Evolutionary conservation across 1,140 invertebrate species (phyloP).

Genomic region (Drosophila eugracilis): DNA sequence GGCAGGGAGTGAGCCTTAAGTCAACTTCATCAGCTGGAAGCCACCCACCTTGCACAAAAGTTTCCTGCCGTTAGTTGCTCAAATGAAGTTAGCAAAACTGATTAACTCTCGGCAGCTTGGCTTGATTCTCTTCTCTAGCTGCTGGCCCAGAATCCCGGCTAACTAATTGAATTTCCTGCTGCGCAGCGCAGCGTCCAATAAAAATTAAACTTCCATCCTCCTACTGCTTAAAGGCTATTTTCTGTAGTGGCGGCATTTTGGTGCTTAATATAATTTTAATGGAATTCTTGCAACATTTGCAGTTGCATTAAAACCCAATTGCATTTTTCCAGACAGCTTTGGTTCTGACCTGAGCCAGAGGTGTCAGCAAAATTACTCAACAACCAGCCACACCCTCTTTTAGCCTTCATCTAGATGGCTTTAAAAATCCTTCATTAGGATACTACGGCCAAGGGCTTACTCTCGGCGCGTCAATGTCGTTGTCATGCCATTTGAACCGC

Average conservation of each 20-base stretch:
- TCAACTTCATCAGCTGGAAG: slow-evolving; percentile 27
- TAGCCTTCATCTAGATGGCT: slow-evolving; percentile 18
- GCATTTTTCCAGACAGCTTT: slow-evolving; percentile 33
- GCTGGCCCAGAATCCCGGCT: slow-evolving; percentile 12
- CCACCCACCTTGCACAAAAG: slow-evolving; percentile 38
- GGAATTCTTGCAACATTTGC: slow-evolving; percentile 59
- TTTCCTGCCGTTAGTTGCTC: slow-evolving; percentile 52
- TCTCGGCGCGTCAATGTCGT: slow-evolving; percentile 37
- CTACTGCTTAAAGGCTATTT: slow-evolving; percentile 28
- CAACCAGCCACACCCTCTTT: slow-evolving; percentile 27
- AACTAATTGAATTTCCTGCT: slow-evolving; percentile 58
- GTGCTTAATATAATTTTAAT: slow-evolving; percentile 66
- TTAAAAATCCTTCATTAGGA: slow-evolving; percentile 12
- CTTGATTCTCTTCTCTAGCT: slow-evolving; percentile 35
- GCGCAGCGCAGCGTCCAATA: slow-evolving; percentile 31
- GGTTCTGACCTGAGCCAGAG: slow-evolving; percentile 20
- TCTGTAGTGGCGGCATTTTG: slow-evolving; percentile 42
- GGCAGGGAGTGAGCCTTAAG: slow-evolving; percentile 19
- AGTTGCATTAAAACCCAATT: slow-evolving; percentile 72
- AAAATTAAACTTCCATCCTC: slow-evolving; percentile 33
- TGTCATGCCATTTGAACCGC: slow-evolving; percentile 52
- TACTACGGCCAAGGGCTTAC: slow-evolving; percentile 18
- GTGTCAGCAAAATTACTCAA: slow-evolving; percentile 35
- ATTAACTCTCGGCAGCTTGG: slow-evolving; percentile 69
- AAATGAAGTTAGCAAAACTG: slow-evolving; percentile 79